A percentile compares a stretch with the other conserved stretches of the same genome.
phyloP scores from a whole-genome alignment of 1,140 invertebrate genomes.

The Drosophila pachea region DNA sequence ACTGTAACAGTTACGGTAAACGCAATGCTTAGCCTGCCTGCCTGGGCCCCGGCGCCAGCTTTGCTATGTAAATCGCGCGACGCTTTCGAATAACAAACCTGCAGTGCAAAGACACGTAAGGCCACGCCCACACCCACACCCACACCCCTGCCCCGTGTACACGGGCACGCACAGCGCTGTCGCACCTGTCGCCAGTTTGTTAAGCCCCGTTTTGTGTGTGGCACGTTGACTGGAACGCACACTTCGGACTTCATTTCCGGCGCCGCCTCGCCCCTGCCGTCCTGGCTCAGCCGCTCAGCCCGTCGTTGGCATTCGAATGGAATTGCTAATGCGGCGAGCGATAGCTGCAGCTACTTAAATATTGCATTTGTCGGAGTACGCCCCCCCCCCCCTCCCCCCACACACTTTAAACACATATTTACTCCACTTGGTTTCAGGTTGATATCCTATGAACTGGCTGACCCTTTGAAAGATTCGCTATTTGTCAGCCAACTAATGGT shows the following conservation, averaged over 20 bases:
- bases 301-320: slow-evolving; percentile 48
- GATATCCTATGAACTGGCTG: slow-evolving; percentile 9
- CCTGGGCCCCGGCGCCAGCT: slow-evolving; percentile 28
- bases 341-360: slow-evolving; percentile 43
- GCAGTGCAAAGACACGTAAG: slow-evolving; percentile 34
- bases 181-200: slow-evolving; percentile 40
- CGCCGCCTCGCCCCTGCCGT: background rate
- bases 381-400: no score
- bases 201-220: slow-evolving; percentile 30
- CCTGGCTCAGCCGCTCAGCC: background rate
- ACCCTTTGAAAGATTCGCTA: background rate
- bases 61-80: slow-evolving; percentile 59
- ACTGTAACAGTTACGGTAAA: slow-evolving; percentile 19
- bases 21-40: slow-evolving; percentile 35
- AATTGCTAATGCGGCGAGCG: slow-evolving; percentile 44
- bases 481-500: slow-evolving; percentile 9
- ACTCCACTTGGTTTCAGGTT: background rate
- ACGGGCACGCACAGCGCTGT: slow-evolving; percentile 25
- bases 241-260: slow-evolving; percentile 56
- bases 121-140: slow-evolving; percentile 1
- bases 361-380: slow-evolving; percentile 23
- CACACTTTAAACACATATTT: no score
- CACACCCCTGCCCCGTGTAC: background rate
- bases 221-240: slow-evolving; percentile 24
- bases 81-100: slow-evolving; percentile 57